Evolutionary conservation across 1,140 invertebrate genomes (phyloP), one percentile per base, ranked within the genome.

Genomic region (Bombus breviceps): DNA sequence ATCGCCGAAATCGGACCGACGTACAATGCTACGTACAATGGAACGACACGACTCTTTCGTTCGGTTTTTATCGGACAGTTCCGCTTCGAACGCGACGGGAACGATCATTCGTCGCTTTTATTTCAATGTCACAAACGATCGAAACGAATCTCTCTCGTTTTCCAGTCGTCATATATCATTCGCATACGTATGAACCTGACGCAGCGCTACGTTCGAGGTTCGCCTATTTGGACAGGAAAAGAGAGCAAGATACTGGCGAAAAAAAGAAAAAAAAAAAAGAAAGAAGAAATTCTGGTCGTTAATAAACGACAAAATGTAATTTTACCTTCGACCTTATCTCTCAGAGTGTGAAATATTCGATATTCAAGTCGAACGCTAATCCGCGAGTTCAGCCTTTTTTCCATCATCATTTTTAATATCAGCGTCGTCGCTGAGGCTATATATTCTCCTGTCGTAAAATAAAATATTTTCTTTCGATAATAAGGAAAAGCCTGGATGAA

Each of bases 271-370:
- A 1, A 34, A 37, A 37, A 28, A 28, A 15, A 6, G 4, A 18
- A 13, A 3, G n/a, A 37, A 37, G 37, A 37, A 37, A 18, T 18
- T 6, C 8, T 18, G 1, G 5, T 0, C 15, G 1, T 28, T 37
- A 59, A 76, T 12, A 62, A 77, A 39, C 53, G 34, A 62, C 37
- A 13, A 77, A 59, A 39, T 62, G 59, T n/a, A 59, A 77, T 62
- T 34, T 25, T 15, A 10, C 47, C 18, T 53, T 13, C 4, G 43
- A 10, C 25, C 53, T 22, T 53, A 15, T 9, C 41, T 2, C 15
- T 22, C 47, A 0, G 18, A 22, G 18, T 53, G 28, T 2, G 32
- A 18, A 34, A 47, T 34, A 18, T 28, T 53, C 41, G 2, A n/a
- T 32, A 13, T 74, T 10, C 18, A 3, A 12, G 10, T 25, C 0